Evolutionary conservation across 2,888 invertebrate genomes (phyloP).

Genomic region (Philereme transversata): DNA sequence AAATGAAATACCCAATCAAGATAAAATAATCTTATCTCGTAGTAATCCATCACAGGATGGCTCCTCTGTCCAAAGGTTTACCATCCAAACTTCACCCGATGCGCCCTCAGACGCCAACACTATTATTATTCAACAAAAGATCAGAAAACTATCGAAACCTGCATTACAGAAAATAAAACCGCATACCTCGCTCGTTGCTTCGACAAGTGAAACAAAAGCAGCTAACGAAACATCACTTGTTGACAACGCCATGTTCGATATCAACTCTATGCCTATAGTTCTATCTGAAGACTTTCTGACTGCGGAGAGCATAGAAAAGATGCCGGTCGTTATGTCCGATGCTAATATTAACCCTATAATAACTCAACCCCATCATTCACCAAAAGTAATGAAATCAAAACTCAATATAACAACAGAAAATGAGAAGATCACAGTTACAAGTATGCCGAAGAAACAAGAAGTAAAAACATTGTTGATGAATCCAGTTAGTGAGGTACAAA

Average conservation of each 20-base stretch:
- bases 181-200: slow-evolving; percentile 59
- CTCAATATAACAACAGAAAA: slow-evolving; percentile 52
- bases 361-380: slow-evolving; percentile 53
- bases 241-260: slow-evolving; percentile 86
- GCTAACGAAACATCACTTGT: slow-evolving; percentile 41
- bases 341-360: slow-evolving; percentile 58
- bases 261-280: slow-evolving; percentile 90
- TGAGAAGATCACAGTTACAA: slow-evolving; percentile 60
- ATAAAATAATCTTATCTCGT: slow-evolving; percentile 75
- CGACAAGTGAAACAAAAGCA: slow-evolving; percentile 54
- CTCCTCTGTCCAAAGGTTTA: slow-evolving; percentile 71
- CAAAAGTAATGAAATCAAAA: slow-evolving; percentile 66
- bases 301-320: slow-evolving; percentile 87
- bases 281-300: slow-evolving; percentile 88
- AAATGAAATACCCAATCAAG: slow-evolving; percentile 59
- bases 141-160: slow-evolving; percentile 66
- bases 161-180: slow-evolving; percentile 68
- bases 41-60: slow-evolving; percentile 62
- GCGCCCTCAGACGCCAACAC: slow-evolving; percentile 62
- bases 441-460: slow-evolving; percentile 61
- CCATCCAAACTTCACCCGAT: slow-evolving; percentile 70
- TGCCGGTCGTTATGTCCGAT: slow-evolving; percentile 85
- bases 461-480: slow-evolving; percentile 72
- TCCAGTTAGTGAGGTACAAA: slow-evolving; percentile 57
- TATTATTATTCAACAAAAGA: slow-evolving; percentile 71